phyloP scores from a whole-genome alignment of 2,113 vertebrate genomes.

The Patagioenas fasciata region DNA sequence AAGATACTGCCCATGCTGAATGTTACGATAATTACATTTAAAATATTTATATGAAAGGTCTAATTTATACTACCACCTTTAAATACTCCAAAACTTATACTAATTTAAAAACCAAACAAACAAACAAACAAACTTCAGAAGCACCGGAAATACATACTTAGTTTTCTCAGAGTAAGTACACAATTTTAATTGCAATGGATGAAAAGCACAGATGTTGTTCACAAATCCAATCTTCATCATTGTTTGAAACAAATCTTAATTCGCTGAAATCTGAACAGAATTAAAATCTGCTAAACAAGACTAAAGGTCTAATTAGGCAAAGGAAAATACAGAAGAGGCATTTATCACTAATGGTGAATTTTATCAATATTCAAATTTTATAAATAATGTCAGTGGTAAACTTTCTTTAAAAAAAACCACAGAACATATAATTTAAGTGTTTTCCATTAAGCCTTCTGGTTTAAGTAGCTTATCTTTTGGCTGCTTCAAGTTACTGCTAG shows the following conservation, averaged over 20 bases:
- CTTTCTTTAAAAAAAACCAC: background rate
- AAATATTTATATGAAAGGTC: background rate
- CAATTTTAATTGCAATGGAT: background rate
- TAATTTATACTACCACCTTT: background rate
- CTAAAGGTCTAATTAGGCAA: background rate
- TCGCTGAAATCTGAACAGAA: background rate
- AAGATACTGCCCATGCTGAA: background rate
- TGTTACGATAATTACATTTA: background rate
- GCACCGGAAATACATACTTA: background rate
- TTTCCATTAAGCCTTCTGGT: background rate
- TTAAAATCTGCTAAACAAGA: background rate
- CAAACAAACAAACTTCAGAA: background rate
- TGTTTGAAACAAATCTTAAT: background rate
- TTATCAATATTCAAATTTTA: background rate
- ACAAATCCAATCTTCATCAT: fast-evolving
- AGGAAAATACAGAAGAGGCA: background rate
- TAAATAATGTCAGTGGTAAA: background rate
- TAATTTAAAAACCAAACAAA: background rate
- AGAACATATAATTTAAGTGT: background rate
- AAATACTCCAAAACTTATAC: background rate
- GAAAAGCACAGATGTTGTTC: background rate
- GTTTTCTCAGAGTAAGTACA: background rate
- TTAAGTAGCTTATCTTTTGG: background rate
- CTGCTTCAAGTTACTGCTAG: background rate
- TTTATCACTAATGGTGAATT: background rate